Evolutionary conservation across 2,888 invertebrate species (phyloP).

Genomic region (Cactoblastis cactorum): DNA sequence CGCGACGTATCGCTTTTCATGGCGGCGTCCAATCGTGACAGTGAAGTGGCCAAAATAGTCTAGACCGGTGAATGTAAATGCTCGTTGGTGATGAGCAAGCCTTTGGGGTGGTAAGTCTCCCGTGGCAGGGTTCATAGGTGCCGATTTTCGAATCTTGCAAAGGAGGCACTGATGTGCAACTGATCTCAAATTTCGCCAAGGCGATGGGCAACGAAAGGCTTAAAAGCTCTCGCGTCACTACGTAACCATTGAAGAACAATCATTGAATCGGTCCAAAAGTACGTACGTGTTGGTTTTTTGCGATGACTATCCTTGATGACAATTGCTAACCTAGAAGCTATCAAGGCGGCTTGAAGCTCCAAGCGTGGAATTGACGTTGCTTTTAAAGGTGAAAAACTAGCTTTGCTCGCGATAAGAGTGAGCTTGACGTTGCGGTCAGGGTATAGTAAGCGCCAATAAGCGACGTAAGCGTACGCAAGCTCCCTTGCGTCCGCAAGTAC

Average conservation of each 20-base stretch:
- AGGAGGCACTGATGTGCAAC: neutral
- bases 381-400: neutral
- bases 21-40: slow-evolving; percentile 18
- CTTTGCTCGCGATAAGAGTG: neutral
- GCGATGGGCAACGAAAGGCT: slow-evolving; percentile 9
- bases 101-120: slow-evolving; percentile 16
- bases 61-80: slow-evolving; percentile 19
- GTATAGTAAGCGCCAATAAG: neutral
- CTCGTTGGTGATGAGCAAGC: slow-evolving; percentile 16
- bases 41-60: slow-evolving; percentile 22
- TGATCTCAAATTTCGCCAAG: neutral
- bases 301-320: neutral
- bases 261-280: slow-evolving; percentile 1
- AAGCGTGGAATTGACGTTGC: neutral
- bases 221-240: neutral
- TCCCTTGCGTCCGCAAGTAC: too few relatives aligned
- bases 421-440: neutral
- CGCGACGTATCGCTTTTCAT: slow-evolving; percentile 19
- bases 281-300: neutral
- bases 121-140: slow-evolving; percentile 6
- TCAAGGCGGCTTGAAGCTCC: neutral
- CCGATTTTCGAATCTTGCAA: slow-evolving; percentile 2
- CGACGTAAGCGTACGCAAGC: neutral
- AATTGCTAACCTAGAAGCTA: neutral
- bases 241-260: slow-evolving; percentile 3